Evolutionary conservation across 2,113 vertebrate genomes (phyloP).

Genomic region (Todiramphus saurophagus): DNA sequence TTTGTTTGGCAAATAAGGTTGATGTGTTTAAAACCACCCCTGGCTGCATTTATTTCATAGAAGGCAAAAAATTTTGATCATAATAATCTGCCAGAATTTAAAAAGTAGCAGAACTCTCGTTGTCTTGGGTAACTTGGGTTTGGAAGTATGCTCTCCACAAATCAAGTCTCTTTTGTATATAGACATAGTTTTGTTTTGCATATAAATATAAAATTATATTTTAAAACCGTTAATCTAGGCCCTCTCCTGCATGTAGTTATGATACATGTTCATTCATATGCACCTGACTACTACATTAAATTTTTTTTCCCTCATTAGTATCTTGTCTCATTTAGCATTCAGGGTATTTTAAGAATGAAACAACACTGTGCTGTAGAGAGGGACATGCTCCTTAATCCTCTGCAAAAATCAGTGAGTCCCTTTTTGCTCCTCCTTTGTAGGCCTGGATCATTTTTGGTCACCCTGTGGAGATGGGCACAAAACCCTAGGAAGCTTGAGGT

Average conservation of each 20-base stretch:
- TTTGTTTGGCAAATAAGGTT: neutral
- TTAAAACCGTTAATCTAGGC: neutral
- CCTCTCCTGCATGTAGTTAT: neutral
- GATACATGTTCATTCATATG: neutral
- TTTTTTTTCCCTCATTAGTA: neutral
- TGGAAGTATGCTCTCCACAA: neutral
- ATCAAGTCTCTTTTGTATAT: neutral
- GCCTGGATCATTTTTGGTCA: neutral
- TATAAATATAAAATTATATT: neutral
- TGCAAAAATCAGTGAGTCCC: neutral
- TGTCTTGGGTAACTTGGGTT: neutral
- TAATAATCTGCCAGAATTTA: slow-evolving; percentile 12
- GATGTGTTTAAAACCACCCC: neutral
- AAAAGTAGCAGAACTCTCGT: neutral
- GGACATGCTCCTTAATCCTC: neutral
- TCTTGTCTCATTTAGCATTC: neutral
- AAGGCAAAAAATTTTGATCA: neutral
- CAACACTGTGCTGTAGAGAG: neutral
- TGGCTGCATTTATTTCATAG: neutral
- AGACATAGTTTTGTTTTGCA: neutral
- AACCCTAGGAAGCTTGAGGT: neutral
- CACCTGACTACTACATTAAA: neutral
- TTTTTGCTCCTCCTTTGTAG: neutral
- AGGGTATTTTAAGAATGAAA: neutral
- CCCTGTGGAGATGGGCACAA: neutral